Evolutionary conservation across 2,888 invertebrate species (phyloP), one percentile per base, ranked within the genome.

Genomic region (Epirrhoe tristata): DNA sequence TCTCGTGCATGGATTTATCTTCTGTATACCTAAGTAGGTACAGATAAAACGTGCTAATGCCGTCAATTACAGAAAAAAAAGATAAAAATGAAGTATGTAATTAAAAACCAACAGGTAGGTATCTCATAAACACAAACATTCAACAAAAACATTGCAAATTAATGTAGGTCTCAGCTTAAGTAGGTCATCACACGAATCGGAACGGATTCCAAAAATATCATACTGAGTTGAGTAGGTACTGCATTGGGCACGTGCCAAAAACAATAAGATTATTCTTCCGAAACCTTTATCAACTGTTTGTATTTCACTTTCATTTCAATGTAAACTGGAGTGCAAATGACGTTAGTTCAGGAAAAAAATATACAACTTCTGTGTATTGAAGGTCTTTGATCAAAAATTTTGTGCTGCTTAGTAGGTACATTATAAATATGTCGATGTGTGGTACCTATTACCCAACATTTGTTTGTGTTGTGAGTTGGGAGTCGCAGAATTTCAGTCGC

Each of bases 121-220:
- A 24, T 24, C 24, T 24, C 39, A 24, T 12, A 17, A 58, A 53
- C 1, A 34, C 12, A 54, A 32, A n/a, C 12, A 53, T n/a, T n/a
- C n/a, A 58, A 36, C 57, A 64, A 54, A 36, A 58, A 46, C n/a
- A 48, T 2, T 24, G 24, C 24, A 24, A 24, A 24, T 24, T 24
- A 24, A 2, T 24, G 24, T 24, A 24, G 24, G 3, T 36, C 59
- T 32, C 55, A 58, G 46, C 32, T 63, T 75, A 86, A 81, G 74
- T 88, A 73, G 90, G 88, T 87, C 87, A 88, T 85, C 82, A 83
- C 80, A 81, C 80, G 74, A 68, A 74, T 76, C 69, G 72, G 71
- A 76, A 73, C 70, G 67, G 60, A 77, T 71, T 82, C 84, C 78
- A 76, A 85, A 86, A 87, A 89, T 90, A 86, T 59, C 54, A 72